Percentiles rank a stretch among this genome's conserved stretches.
phyloP scores from a whole-genome alignment of 2,113 vertebrate species.

The Nestor notabilis region DNA sequence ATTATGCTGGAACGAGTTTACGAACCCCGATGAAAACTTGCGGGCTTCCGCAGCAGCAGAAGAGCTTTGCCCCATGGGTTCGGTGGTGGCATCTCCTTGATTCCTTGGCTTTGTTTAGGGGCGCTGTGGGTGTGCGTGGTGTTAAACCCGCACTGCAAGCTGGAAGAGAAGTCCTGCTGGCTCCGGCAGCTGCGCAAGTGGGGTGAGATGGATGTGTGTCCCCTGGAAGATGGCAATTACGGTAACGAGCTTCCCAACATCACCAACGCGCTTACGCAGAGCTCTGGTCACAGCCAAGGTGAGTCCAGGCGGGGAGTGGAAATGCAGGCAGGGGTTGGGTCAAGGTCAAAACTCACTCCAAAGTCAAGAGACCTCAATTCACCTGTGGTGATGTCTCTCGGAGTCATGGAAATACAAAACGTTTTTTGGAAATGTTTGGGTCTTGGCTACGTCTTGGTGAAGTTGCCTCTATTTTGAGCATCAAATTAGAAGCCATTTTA shows the following conservation, averaged over 20 bases:
- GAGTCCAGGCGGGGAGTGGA: slow-evolving; percentile 19
- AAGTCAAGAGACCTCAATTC: neutral
- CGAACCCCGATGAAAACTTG: neutral
- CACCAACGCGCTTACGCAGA: slow-evolving; percentile 95
- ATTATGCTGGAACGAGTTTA: slow-evolving; percentile 42
- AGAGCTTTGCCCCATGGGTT: neutral
- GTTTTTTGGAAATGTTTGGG: neutral
- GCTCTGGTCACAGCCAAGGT: slow-evolving; percentile 88
- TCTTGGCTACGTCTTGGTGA: neutral
- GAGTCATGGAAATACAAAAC: neutral
- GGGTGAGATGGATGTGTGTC: slow-evolving; percentile 95
- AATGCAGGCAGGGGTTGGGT: neutral
- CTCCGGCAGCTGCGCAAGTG: slow-evolving; percentile 94
- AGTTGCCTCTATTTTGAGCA: neutral
- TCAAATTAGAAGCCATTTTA: neutral
- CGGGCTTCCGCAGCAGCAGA: neutral
- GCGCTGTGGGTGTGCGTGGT: slow-evolving; percentile 98
- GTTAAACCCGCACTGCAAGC: slow-evolving; percentile 96
- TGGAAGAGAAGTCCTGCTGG: slow-evolving; percentile 95
- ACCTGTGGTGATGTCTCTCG: neutral
- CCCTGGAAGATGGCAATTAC: slow-evolving; percentile 96
- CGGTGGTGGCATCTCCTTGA: neutral
- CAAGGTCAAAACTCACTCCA: neutral
- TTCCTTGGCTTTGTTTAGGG: slow-evolving; percentile 79
- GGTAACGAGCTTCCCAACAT: slow-evolving; percentile 96